These are phyloP conservation scores for Acropora tenuis DNA, from an alignment of 64 coral and sea anemone genomes.

Conservation along the genomic window DNA sequence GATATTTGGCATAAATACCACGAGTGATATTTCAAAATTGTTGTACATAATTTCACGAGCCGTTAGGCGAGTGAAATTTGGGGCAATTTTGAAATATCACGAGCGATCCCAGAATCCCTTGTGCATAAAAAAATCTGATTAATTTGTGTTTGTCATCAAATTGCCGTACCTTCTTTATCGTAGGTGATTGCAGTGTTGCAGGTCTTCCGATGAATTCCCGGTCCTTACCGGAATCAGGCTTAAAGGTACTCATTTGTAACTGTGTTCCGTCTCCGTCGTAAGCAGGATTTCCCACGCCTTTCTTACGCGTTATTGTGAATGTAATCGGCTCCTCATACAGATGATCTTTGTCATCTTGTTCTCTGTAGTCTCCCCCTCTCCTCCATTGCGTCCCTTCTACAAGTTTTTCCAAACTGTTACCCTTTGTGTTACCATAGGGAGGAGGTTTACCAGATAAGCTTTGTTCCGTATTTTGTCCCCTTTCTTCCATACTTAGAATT, in stretches of 20 bases:
- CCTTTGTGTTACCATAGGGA: background rate
- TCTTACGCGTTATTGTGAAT: background rate
- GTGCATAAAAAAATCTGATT: background rate
- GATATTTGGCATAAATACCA: no score
- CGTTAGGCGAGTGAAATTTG: no score
- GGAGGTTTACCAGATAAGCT: background rate
- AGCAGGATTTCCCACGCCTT: background rate
- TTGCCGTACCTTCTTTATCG: background rate
- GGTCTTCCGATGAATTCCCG: background rate
- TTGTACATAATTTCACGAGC: no score
- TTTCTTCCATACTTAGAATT: slow-evolving; percentile 7
- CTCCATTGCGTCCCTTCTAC: background rate
- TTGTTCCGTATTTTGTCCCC: background rate
- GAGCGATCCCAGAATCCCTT: no score
- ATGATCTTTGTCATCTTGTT: background rate
- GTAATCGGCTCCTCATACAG: background rate
- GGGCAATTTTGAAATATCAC: no score
- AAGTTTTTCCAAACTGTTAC: background rate
- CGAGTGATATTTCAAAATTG: no score
- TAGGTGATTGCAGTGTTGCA: background rate
- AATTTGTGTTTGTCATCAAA: background rate
- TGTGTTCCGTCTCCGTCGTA: background rate
- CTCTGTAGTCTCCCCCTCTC: background rate
- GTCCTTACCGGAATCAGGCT: background rate
- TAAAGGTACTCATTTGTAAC: background rate